A percentile compares a stretch with the other conserved stretches of the same genome.
Evolutionary conservation across 1,140 invertebrate genomes (phyloP).

Genomic region (Melipona quadrifasciata): DNA sequence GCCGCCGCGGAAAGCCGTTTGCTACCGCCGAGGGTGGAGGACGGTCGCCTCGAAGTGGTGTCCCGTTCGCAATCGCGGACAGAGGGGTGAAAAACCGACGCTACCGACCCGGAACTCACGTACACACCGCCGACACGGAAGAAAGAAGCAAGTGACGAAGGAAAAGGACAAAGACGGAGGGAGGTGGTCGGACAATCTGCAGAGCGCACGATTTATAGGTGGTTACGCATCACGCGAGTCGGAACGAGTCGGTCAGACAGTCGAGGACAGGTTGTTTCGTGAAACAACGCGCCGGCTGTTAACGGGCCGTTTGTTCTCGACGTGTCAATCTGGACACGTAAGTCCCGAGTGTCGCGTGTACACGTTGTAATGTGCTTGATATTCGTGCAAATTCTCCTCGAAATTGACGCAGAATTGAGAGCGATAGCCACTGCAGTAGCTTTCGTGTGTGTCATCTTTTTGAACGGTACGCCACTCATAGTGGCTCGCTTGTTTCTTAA

Average conservation of each 20-base stretch:
- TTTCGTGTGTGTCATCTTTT: too few species aligned
- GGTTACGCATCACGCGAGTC: constrained; percentile 64
- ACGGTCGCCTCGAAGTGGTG: constrained; percentile 5
- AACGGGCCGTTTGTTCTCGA: constrained; percentile 16
- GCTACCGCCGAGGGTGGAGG: not conserved
- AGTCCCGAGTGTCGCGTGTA: not conserved
- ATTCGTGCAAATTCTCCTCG: not conserved
- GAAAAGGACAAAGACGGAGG: not conserved
- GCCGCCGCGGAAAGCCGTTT: constrained; percentile 56
- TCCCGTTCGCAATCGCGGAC: not conserved
- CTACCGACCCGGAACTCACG: not conserved
- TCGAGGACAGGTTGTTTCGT: constrained; percentile 36
- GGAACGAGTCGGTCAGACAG: constrained; percentile 39
- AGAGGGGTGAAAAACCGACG: constrained; percentile 27
- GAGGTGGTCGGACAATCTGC: constrained; percentile 5
- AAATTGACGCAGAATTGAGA: too few species aligned
- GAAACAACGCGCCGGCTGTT: constrained; percentile 55
- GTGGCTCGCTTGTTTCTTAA: too few species aligned
- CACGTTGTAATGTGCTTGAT: not conserved
- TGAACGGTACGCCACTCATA: too few species aligned
- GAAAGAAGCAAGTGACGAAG: constrained; percentile 25
- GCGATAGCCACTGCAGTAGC: too few species aligned
- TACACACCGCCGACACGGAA: not conserved
- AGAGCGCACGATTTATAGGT: constrained; percentile 62
- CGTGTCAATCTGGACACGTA: constrained; percentile 24